Evolutionary conservation across 2,888 invertebrate species (phyloP), one percentile per base, ranked within the genome.

Genomic region (Caenorhabditis angaria): DNA sequence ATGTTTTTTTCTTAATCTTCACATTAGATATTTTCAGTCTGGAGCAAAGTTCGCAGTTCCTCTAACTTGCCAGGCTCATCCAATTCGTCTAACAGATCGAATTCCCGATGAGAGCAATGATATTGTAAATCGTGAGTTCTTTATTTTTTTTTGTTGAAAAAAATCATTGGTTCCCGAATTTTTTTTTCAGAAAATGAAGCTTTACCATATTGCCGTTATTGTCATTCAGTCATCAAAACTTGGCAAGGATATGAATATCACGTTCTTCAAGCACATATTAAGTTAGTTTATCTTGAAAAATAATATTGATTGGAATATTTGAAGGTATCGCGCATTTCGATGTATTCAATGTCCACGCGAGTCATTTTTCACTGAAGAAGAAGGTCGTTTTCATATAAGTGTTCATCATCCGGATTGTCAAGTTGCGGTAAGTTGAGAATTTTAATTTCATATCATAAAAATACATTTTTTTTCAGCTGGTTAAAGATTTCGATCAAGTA

Each of bases 221-320:
- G 78, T 32, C 70, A 78, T 32, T 68, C 62, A 3, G 65, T 78
- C 10, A 27, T 78, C 35, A 73, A 74, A 61, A 70, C 73, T 24
- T 78, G 75, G 66, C 62, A 72, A 22, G 78, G 76, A 29, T 63
- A 75, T 61, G 78, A 78, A 47, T 78, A 78, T 61, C 78, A 78
- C 41, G 69, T 76, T 22, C 61, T 78, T 24, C 65, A 60, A 25
- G 55, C 57, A 28, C 78, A 78, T 66, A 29, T 78, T 8, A 78
- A 78, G 77, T 77, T n/a, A 64, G 62, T 61, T 28, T 10, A 10
- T 27, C 24, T 57, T 32, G 18, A 27, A n/a, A 8, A 1, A 54
- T 32, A 32, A 32, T 32, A 8, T 41, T 24, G 27, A 20, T 35
- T 24, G 28, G 48, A 56, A 27, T 10, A 27, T 25, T 47, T 65